Conservation (phyloP, 2,797 vertebrate species). For the Halcyon smyrnensis region DNA sequence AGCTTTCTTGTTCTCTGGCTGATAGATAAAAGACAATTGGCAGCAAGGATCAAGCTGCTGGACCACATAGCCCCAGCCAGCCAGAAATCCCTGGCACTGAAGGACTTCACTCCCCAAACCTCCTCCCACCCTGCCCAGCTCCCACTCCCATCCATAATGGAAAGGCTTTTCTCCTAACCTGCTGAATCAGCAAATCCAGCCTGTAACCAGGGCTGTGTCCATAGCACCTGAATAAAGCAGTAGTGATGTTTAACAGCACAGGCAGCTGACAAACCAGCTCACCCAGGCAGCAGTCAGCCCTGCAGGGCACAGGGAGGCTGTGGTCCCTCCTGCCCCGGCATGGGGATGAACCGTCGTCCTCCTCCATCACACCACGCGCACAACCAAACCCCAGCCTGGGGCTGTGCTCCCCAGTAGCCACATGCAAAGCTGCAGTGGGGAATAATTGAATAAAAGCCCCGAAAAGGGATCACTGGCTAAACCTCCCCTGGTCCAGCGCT, state of each 20-base stretch:
- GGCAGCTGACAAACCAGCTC: not conserved
- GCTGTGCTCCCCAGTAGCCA: not conserved
- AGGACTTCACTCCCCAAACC: not conserved
- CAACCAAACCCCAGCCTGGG: not conserved
- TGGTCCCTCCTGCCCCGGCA: not conserved
- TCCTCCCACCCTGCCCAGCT: not conserved
- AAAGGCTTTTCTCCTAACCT: not conserved
- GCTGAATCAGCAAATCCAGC: constrained; percentile 20
- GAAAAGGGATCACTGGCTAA: not conserved
- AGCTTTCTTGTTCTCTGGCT: accelerated
- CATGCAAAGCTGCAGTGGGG: not conserved
- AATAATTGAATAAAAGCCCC: not conserved
- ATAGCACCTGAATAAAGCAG: not conserved
- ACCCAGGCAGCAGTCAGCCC: not conserved
- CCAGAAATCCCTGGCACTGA: not conserved
- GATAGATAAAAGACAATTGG: accelerated
- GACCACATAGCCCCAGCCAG: not conserved
- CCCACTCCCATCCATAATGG: not conserved
- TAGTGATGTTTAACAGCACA: accelerated
- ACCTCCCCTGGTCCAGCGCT: not conserved
- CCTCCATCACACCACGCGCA: accelerated
- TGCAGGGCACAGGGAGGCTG: accelerated
- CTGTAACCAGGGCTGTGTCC: not conserved
- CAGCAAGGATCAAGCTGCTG: not conserved
- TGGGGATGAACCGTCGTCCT: not conserved